Base-by-base conservation (phyloP, 2,888 invertebrate species). In the Acanthosepion pharaonis region DNA sequence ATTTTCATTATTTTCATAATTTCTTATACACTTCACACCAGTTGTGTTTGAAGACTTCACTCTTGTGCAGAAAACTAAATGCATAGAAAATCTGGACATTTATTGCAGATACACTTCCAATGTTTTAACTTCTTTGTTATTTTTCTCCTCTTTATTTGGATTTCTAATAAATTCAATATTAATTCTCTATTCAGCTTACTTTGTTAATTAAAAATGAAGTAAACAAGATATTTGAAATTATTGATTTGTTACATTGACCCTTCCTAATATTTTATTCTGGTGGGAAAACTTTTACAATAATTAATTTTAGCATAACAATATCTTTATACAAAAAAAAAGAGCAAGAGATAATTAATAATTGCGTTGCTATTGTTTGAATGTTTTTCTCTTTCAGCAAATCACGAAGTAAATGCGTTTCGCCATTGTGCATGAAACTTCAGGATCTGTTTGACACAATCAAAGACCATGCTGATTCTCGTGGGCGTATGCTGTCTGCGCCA, bases 401-500 rank as follows among this genome's bases (percentile, higher is more conserved):
- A 95, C 96, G 95, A 55, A 48, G 95, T 6, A 95, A 95, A 91
- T 94, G 95, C 20, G 95, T 95, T 98, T 55, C 98, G 6, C 96
- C 96, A 25, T 95, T 98, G 94, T 98, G 98, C 96, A 98, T 98
- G 97, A 99, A 99, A 97, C 98, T 99, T 96, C 98, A 98, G 97
- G 98, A 98, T 23, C 95, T 99, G 96, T 99, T 98, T 97, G 99
- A 99, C 96, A 98, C 99, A 33, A 98, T 99, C 93, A 98, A 98
- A 95, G 99, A 99, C 97, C 99, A 98, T 97, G 98, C 98, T 95
- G 99, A 99, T 97, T 98, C 98, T 95, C 95, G 96, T 23, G 98
- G 98, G 28, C 98, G 99, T n/a, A 99, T 99, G 97, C 98, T 99
- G n/a, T 99, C 99, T 0, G 97, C 98, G 48, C 99, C 99, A 95